Conservation (phyloP, 2,113 vertebrate species). For the Dicentrarchus labrax region DNA sequence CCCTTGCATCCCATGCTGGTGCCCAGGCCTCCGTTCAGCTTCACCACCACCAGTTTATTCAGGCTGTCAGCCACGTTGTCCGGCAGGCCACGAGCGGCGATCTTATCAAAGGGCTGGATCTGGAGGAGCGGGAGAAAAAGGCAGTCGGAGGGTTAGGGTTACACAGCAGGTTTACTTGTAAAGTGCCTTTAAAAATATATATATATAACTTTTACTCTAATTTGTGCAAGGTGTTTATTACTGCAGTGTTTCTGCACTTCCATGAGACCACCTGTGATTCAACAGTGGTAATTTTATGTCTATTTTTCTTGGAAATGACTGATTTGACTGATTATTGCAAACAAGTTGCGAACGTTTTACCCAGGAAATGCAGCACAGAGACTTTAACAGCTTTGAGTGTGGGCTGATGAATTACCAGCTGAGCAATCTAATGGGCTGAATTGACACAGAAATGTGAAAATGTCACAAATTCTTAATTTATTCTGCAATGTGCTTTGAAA, state of each 20-base stretch:
- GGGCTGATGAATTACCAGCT: conserved; percentile 14
- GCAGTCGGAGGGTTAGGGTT: background rate
- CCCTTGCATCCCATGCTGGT: conserved; percentile 99
- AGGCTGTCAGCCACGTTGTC: conserved; percentile 90
- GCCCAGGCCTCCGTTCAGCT: conserved; percentile 97
- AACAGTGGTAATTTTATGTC: background rate
- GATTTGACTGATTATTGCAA: background rate
- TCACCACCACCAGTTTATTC: conserved; percentile 97
- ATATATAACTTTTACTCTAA: background rate
- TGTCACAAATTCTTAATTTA: conserved; percentile 8
- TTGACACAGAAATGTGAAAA: background rate
- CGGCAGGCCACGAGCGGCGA: conserved; percentile 89
- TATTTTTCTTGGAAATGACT: background rate
- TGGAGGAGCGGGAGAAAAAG: conserved; percentile 51
- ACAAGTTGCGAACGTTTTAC: background rate
- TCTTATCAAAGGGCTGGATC: conserved; percentile 97
- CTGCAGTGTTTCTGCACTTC: background rate
- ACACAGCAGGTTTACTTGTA: background rate
- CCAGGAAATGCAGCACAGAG: background rate
- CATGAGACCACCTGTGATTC: background rate
- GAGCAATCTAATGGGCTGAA: conserved; percentile 13
- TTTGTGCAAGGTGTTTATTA: background rate
- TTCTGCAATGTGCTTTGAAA: background rate
- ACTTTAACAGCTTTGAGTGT: background rate
- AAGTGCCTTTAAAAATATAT: background rate